Evolutionary conservation across 2,888 invertebrate species (phyloP).

Genomic region (Leptinotarsa rubiginosa): DNA sequence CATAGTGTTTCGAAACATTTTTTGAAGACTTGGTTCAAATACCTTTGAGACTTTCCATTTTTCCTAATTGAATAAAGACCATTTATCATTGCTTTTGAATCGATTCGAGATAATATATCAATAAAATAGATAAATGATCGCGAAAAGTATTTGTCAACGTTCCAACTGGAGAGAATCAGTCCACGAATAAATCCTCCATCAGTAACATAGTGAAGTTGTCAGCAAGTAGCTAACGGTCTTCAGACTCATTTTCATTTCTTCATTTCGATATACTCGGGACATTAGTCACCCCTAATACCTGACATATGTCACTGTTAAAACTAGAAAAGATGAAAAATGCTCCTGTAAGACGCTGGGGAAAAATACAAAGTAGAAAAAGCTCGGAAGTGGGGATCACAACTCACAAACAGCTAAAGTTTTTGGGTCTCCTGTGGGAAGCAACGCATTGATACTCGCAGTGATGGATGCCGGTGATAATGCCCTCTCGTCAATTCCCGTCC

Average conservation of each 20-base stretch:
- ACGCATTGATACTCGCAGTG: slow-evolving; percentile 68
- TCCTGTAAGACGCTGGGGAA: slow-evolving; percentile 60
- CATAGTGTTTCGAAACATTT: no score
- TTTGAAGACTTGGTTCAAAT: no score
- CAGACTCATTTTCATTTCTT: slow-evolving; percentile 33
- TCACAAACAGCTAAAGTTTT: slow-evolving; percentile 64
- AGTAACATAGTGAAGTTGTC: no score
- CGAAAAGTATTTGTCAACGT: no score
- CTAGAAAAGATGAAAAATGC: slow-evolving; percentile 67
- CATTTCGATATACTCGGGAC: slow-evolving; percentile 44
- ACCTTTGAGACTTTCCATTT: no score
- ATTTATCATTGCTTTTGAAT: no score
- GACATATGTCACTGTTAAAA: slow-evolving; percentile 66
- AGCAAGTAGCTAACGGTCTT: neutral
- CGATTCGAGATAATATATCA: no score
- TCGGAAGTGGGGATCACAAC: slow-evolving; percentile 60
- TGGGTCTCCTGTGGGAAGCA: slow-evolving; percentile 66
- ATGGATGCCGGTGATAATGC: slow-evolving; percentile 70
- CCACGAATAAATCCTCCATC: no score
- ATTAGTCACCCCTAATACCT: slow-evolving; percentile 64
- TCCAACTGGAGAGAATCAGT: no score
- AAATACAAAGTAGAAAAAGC: slow-evolving; percentile 62
- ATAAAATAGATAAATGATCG: no score
- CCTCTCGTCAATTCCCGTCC: slow-evolving; percentile 69
- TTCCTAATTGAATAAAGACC: no score